Conservation (phyloP, 2,797 vertebrate genomes). For the Tragelaphus eurycerus region DNA sequence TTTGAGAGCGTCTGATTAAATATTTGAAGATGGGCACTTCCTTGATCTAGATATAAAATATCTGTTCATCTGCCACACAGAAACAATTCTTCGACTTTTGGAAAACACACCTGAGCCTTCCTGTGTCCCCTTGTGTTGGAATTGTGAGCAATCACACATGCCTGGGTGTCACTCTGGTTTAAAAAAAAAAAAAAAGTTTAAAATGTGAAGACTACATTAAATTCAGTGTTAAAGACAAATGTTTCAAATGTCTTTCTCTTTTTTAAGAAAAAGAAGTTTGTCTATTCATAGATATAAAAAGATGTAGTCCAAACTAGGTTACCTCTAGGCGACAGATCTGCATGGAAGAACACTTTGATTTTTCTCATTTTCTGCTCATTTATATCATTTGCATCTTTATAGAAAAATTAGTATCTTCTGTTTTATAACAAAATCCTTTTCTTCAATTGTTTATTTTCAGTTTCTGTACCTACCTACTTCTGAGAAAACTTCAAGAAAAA, state of each 20-base stretch:
- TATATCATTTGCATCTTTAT: constrained; percentile 9
- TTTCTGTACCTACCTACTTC: constrained; percentile 33
- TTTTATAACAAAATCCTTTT: constrained; percentile 39
- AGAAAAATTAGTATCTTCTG: neutral
- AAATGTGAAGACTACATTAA: neutral
- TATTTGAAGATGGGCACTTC: neutral
- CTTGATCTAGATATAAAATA: neutral
- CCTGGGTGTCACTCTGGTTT: neutral
- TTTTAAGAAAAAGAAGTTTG: neutral
- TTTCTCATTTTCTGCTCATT: neutral
- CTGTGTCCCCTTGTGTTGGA: neutral
- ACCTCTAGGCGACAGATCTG: neutral
- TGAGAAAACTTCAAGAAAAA: constrained; percentile 40
- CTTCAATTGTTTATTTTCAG: constrained; percentile 35
- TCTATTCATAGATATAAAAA: neutral
- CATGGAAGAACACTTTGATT: neutral
- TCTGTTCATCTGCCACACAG: neutral
- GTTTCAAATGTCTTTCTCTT: neutral
- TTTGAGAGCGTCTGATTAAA: neutral
- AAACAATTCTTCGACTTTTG: neutral
- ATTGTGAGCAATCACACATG: neutral
- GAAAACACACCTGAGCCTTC: neutral
- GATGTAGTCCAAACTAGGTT: neutral
- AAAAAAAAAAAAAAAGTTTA: neutral
- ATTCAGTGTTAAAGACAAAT: neutral